A percentile compares a stretch with the other conserved stretches of the same genome.
phyloP scores from a whole-genome alignment of 2,113 vertebrate genomes.

The Brienomyrus longianalis region DNA sequence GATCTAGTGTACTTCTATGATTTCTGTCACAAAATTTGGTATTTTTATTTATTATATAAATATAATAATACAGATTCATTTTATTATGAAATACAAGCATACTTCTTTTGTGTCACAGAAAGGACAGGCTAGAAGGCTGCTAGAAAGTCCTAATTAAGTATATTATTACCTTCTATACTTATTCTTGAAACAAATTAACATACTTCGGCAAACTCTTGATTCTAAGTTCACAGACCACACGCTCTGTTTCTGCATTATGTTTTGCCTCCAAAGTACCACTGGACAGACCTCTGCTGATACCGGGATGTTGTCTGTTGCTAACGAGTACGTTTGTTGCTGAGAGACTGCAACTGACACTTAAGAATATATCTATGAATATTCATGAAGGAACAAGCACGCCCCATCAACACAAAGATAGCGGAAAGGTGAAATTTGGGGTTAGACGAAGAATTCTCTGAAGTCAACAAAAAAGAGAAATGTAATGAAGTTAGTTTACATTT shows the following conservation, averaged over 20 bases:
- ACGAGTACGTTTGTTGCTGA: neutral
- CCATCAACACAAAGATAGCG: neutral
- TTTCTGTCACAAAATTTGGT: too few relatives aligned
- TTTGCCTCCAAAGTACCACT: neutral
- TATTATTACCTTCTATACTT: neutral
- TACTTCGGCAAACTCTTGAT: neutral
- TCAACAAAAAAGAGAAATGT: neutral
- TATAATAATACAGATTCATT: too few relatives aligned
- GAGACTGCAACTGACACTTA: neutral
- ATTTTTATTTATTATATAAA: too few relatives aligned
- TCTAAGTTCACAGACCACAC: neutral
- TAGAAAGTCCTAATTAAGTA: too few relatives aligned
- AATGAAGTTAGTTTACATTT: neutral
- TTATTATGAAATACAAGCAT: too few relatives aligned
- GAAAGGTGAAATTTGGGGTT: neutral
- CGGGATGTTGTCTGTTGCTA: neutral
- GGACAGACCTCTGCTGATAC: neutral
- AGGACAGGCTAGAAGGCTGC: too few relatives aligned
- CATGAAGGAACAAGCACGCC: neutral
- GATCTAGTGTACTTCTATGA: too few relatives aligned
- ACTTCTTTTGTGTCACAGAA: too few relatives aligned
- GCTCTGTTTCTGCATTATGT: neutral
- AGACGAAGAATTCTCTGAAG: neutral
- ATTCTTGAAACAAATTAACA: neutral
- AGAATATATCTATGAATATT: conserved; percentile 2